Base-by-base conservation (phyloP, 2,888 invertebrate species). In the Drosophila subquinaria region DNA sequence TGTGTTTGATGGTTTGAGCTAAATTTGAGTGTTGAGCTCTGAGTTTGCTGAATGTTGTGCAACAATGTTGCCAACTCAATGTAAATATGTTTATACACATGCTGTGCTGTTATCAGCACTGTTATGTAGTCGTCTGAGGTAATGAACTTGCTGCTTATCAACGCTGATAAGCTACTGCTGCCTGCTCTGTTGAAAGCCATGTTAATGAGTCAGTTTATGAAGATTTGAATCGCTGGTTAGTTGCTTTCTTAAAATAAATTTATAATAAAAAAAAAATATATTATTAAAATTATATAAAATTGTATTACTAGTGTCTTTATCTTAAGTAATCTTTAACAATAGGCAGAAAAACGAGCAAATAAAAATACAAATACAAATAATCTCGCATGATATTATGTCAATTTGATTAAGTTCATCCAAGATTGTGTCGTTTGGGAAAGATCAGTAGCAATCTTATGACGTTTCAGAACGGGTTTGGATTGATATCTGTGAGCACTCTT, bases 1-100 rank as follows among this genome's bases (percentile, higher is more conserved):
- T 63, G 53, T 45, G 71, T 79, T 77, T 8, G 66, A 55, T 27
- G 40, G 65, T n/a, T 47, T 30, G 55, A 55, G 55, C 42, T 4
- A 2, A 40, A 8, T 33, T 48, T 3, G 23, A 27, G 47, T 45
- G 35, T 11, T 17, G n/a, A 45, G 23, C 36, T 20, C 48, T 33
- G 64, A 64, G 69, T 61, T 40, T 42, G 23, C 48, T 5, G 5
- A 13, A 52, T 71, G 69, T 72, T 75, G 67, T 11, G 62, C 66
- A 75, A 70, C 65, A 73, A 51, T 74, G 61, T 76, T 76, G 80
- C 66, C 1, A 4, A 23, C 43, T 47, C 23, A 51, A n/a, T 3
- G 3, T 9, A 4, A 10, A 55, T 35, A 45, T 51, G 55, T 53
- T 23, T 45, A 17, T 45, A 42, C 0, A 51, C 64, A 56, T 27